Evolutionary conservation across 2,113 vertebrate genomes (phyloP), one percentile per base, ranked within the genome.

Genomic region (Okapia johnstoni): DNA sequence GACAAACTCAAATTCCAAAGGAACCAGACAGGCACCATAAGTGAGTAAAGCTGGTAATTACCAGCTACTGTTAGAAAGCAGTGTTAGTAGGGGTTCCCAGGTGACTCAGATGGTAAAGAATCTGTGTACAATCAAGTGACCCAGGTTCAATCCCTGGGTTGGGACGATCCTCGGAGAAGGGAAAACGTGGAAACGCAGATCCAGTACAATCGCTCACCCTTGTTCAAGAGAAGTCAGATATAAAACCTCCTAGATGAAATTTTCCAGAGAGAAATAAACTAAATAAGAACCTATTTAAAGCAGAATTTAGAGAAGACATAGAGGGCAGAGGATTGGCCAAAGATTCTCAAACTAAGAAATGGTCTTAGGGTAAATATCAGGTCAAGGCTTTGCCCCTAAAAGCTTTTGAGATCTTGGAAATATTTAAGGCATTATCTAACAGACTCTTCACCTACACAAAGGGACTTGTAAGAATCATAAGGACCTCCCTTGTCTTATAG

Each of bases 321-420:
- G 17, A 89, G 3, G 40, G 17, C 26, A 66, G 5, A 33, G 19
- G 36, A 88, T 43, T 50, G 36, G 81, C 70, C 89, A 90, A 85
- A 93, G 50, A 93, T 46, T 80, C 33, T 85, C 76, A 46, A 61
- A 83, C 43, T 83, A 85, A 93, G 60, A 90, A 93, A 85, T 21
- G 36, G 9, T n/a, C 76, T 79, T 57, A 33, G 23, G 43, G 25
- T 58, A 86, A 89, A 48, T 40, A 91, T 55, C 36, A 90, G 55
- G 50, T 48, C 19, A 50, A 83, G 33, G 17, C 21, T 85, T 58
- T 91, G 48, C 57, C 66, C 58, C 73, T 48, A 61, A 50, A 28
- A 46, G 36, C n/a, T 93, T 96, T 90, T 94, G 48, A 96, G 70
- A 93, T 4, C n/a, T 50, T 66, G 58, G n/a, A 95, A 94, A 76